Evolutionary conservation across 2,113 vertebrate genomes (phyloP), one percentile per base, ranked within the genome.

Genomic region (Malurus melanocephalus): DNA sequence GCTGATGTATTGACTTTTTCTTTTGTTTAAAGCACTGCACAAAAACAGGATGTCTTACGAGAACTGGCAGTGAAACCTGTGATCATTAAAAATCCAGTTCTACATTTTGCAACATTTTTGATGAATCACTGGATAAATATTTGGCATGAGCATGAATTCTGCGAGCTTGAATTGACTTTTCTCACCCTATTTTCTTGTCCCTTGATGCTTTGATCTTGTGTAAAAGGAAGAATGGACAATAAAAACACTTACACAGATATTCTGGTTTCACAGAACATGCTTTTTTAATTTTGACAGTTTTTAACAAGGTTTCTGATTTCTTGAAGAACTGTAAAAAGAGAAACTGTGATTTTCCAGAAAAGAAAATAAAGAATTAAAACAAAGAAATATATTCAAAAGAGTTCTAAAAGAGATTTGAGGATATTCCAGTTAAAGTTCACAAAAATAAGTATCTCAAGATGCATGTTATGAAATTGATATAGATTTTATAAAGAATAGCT

Each of bases 201-300:
- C 61, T 80, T 87, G 72, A 72, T 94, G 87, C 91, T 95, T 94
- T 90, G 93, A 91, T 93, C 92, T 94, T 84, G 51, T 92, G 48
- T 65, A 77, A 89, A 92, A 89, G 66, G 73, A 94, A 94, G 67
- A 95, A 92, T 52, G 65, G 79, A 68, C 69, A 51, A 85, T 84
- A 91, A 93, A 94, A 82, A 69, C 56, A 81, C 67, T 90, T 87
- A 93, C 33, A 86, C 61, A 84, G 82, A 91, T 95, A 91, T 76
- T 93, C 87, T 79, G 71, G 69, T 83, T 91, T 94, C 88, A 79
- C n/a, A 87, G 68, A 92, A 90, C 87, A 94, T 45, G 56, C 87
- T 82, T 92, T 94, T 88, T 88, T 38, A 62, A 94, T 94, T 93
- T 87, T 95, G 80, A 93, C 73, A 92, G 79, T 43, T 94, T 94